Conservation (phyloP, 1,140 invertebrate species). For the Laodelphax striatellus region DNA sequence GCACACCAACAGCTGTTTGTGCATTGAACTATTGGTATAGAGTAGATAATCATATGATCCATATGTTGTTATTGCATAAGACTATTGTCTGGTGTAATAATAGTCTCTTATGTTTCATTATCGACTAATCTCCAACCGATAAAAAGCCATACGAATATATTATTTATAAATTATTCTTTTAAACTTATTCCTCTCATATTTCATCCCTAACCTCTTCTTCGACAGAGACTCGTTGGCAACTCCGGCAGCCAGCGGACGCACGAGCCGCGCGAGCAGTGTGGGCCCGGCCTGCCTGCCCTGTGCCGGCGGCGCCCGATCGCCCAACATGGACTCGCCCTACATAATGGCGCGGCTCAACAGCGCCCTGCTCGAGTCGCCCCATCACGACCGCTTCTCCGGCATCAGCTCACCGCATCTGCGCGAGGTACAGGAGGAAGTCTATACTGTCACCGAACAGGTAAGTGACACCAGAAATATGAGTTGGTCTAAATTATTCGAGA, state of each 20-base stretch:
- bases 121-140: no score
- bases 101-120: no score
- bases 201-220: no score
- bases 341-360: slow-evolving; percentile 11
- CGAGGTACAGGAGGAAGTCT: slow-evolving; percentile 16
- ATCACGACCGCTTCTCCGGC: neutral
- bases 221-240: neutral
- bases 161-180: no score
- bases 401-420: slow-evolving; percentile 12
- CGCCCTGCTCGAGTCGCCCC: slow-evolving; percentile 13
- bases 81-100: no score
- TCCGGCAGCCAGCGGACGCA: neutral
- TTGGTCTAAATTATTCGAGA: no score
- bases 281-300: slow-evolving; percentile 7
- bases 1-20: no score
- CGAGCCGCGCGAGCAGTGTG: slow-evolving; percentile 10
- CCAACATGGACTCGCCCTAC: slow-evolving; percentile 1
- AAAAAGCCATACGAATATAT: no score
- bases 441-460: slow-evolving; percentile 17
- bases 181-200: no score
- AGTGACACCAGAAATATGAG: neutral
- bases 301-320: neutral
- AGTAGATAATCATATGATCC: no score
- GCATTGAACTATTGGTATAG: no score
- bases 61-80: no score